Conservation (phyloP, 2,888 invertebrate species). For the Resseliella maxima region DNA sequence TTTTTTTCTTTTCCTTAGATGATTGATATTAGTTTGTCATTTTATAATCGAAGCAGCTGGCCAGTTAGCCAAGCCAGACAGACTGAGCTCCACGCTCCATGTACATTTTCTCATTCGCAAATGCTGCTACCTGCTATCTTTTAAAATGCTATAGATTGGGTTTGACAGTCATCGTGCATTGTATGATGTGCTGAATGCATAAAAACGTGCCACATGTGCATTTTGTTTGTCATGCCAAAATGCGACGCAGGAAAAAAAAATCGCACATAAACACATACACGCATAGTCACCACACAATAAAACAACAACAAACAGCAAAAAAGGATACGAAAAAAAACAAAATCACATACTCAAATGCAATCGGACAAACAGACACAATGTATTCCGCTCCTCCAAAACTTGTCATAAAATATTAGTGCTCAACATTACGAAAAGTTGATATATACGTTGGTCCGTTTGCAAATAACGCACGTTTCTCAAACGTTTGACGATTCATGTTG, state of each 20-base stretch:
- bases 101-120: neutral
- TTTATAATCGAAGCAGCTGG: neutral
- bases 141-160: conserved; percentile 5
- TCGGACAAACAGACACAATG: neutral
- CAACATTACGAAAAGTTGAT: neutral
- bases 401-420: neutral
- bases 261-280: neutral
- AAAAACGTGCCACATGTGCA: conserved; percentile 53
- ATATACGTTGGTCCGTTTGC: neutral
- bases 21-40: neutral
- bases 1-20: neutral
- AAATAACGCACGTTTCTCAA: conserved; percentile 5
- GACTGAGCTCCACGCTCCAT: neutral
- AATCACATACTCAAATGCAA: neutral
- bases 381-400: neutral
- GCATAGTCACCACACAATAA: neutral
- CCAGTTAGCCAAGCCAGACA: neutral
- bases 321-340: neutral
- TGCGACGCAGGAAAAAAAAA: neutral
- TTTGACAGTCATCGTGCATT: conserved; percentile 21
- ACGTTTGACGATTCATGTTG: conserved; percentile 40
- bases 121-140: conserved; percentile 42
- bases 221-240: conserved; percentile 38
- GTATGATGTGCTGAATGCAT: conserved; percentile 15
- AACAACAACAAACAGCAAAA: neutral